Percentiles rank a stretch among this genome's conserved stretches.
These are phyloP conservation scores for Amitus sp. DNA, from an alignment of 2,888 invertebrate genomes.

Conservation along the genomic window DNA sequence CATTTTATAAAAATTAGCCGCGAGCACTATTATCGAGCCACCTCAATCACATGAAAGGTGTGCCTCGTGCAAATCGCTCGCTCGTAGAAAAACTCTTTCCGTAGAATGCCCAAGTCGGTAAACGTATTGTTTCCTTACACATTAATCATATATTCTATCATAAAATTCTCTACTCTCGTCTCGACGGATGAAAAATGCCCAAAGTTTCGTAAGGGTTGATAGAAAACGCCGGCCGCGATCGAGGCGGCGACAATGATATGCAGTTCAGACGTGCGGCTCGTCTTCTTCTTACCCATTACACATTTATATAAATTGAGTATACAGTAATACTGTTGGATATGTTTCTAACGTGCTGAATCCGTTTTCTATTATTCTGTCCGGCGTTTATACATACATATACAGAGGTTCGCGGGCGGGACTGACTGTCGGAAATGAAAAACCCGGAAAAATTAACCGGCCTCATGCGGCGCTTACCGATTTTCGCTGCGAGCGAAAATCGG, in stretches of 20 bases:
- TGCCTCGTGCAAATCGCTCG: too few species aligned
- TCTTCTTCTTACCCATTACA: conserved; percentile 44
- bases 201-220: too few species aligned
- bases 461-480: conserved; percentile 8
- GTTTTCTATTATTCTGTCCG: conserved; percentile 42
- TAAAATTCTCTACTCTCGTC: conserved; percentile 33
- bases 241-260: conserved; percentile 62
- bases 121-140: conserved; percentile 27
- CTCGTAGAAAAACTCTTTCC: too few species aligned
- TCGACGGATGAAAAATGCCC: too few species aligned
- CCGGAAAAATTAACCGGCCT: neutral
- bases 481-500: neutral
- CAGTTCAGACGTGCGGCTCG: conserved; percentile 53
- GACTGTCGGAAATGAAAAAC: conserved; percentile 2
- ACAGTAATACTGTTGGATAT: conserved; percentile 65
- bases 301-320: conserved; percentile 54
- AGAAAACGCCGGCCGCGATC: too few species aligned
- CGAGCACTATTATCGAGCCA: too few species aligned
- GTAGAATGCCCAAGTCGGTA: conserved; percentile 50
- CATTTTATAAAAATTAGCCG: too few species aligned
- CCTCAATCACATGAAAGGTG: too few species aligned
- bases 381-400: conserved; percentile 43
- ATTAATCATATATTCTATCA: conserved; percentile 21
- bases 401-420: conserved; percentile 48
- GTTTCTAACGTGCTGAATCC: conserved; percentile 57